phyloP scores from a whole-genome alignment of 2,113 vertebrate genomes.

The Nettapus auritus region DNA sequence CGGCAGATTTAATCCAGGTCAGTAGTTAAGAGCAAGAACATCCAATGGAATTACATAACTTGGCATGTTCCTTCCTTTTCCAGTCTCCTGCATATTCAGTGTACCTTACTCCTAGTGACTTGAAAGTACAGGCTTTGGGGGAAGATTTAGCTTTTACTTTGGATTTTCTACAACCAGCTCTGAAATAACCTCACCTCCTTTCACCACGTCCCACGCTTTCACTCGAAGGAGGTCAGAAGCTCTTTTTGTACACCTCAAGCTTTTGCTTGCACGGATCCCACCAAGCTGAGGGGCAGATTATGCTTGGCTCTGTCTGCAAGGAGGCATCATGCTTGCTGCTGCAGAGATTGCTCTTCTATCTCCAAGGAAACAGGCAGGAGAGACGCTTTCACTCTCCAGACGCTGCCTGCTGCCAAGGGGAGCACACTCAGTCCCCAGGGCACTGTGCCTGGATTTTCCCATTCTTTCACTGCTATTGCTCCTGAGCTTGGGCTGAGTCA shows the following conservation, averaged over 20 bases:
- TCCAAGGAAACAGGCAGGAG: slow-evolving; percentile 16
- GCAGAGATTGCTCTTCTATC: background rate
- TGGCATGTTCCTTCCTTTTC: slow-evolving; percentile 24
- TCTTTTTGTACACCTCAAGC: background rate
- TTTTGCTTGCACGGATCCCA: background rate
- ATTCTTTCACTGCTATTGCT: background rate
- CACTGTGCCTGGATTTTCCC: background rate
- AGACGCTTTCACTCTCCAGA: background rate
- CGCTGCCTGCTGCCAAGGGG: background rate
- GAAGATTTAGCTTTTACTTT: background rate
- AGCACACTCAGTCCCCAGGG: background rate
- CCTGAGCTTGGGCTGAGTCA: background rate
- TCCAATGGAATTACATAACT: slow-evolving; percentile 27
- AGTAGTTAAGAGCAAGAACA: slow-evolving; percentile 23
- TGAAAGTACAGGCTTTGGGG: background rate
- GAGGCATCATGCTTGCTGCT: rapidly evolving
- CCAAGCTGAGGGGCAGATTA: background rate
- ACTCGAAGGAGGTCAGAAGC: background rate
- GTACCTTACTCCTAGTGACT: background rate
- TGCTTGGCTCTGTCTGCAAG: background rate
- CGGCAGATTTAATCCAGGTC: slow-evolving; percentile 36
- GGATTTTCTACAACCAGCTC: background rate
- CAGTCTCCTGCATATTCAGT: slow-evolving; percentile 2
- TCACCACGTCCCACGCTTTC: background rate
- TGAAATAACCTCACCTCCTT: background rate